Evolutionary conservation across 2,888 invertebrate genomes (phyloP).

Genomic region (Morpho deidamia): DNA sequence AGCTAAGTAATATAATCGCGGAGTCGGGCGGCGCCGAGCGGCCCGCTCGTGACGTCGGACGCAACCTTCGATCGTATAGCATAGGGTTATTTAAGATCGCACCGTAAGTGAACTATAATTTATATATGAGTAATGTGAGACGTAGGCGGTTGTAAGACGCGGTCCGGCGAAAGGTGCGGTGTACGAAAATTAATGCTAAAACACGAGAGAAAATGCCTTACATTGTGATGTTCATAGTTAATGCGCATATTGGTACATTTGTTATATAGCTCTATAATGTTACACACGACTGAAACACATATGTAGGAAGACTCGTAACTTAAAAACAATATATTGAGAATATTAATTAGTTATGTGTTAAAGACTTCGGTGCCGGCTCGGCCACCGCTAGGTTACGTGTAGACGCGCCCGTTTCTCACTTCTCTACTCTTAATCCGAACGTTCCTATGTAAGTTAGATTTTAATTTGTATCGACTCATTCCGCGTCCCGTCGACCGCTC

Average conservation of each 20-base stretch:
- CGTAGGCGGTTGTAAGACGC: slow-evolving; percentile 64
- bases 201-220: slow-evolving; percentile 62
- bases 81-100: slow-evolving; percentile 78
- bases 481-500: slow-evolving; percentile 36
- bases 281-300: slow-evolving; percentile 59
- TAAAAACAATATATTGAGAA: slow-evolving; percentile 44
- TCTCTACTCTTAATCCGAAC: slow-evolving; percentile 36
- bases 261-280: slow-evolving; percentile 60
- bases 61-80: slow-evolving; percentile 76
- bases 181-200: slow-evolving; percentile 64
- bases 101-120: slow-evolving; percentile 76
- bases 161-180: slow-evolving; percentile 68
- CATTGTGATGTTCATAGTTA: slow-evolving; percentile 73
- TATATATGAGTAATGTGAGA: slow-evolving; percentile 70
- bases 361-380: slow-evolving; percentile 56
- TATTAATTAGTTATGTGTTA: slow-evolving; percentile 43
- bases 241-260: slow-evolving; percentile 66
- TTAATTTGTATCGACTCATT: slow-evolving; percentile 68
- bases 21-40: slow-evolving; percentile 36
- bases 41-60: slow-evolving; percentile 66
- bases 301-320: slow-evolving; percentile 62
- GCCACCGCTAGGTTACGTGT: slow-evolving; percentile 61
- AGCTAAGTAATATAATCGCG: slow-evolving; percentile 69
- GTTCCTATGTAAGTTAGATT: slow-evolving; percentile 74
- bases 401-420: slow-evolving; percentile 44